Evolutionary conservation across 1,140 invertebrate genomes (phyloP).

Genomic region (Dreissena rostriformis): DNA sequence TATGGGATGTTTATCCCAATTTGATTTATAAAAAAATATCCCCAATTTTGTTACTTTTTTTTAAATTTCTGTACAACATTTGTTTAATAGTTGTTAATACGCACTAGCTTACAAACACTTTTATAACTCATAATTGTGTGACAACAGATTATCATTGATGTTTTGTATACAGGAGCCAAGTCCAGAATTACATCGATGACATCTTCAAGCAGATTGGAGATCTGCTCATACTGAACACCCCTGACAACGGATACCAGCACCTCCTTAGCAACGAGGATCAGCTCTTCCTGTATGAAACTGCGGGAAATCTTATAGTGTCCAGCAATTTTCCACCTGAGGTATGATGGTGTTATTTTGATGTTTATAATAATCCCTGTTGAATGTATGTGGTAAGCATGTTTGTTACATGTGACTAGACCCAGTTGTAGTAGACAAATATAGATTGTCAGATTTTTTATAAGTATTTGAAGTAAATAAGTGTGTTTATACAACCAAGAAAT

Average conservation of each 20-base stretch:
- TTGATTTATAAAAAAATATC: no score
- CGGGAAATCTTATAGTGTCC: conserved; percentile 83
- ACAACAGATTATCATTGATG: neutral
- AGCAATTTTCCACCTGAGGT: conserved; percentile 81
- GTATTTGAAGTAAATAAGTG: no score
- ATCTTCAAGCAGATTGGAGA: conserved; percentile 83
- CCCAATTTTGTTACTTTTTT: no score
- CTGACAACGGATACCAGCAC: conserved; percentile 78
- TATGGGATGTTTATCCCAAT: no score
- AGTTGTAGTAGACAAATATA: no score
- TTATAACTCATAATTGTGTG: neutral
- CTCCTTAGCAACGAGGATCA: conserved; percentile 83
- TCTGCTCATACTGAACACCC: conserved; percentile 81
- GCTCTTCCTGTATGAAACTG: conserved; percentile 85
- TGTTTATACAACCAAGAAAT: no score
- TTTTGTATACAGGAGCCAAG: conserved; percentile 77
- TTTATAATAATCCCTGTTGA: no score
- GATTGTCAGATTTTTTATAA: no score
- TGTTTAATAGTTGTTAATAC: no score
- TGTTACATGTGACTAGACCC: no score
- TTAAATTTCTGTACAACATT: no score
- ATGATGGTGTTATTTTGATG: conserved; percentile 33
- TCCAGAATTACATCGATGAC: conserved; percentile 83
- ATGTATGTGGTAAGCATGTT: no score
- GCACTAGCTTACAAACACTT: neutral